Base-by-base conservation (phyloP, 2,113 vertebrate genomes). In the Phylloscopus trochiloides region DNA sequence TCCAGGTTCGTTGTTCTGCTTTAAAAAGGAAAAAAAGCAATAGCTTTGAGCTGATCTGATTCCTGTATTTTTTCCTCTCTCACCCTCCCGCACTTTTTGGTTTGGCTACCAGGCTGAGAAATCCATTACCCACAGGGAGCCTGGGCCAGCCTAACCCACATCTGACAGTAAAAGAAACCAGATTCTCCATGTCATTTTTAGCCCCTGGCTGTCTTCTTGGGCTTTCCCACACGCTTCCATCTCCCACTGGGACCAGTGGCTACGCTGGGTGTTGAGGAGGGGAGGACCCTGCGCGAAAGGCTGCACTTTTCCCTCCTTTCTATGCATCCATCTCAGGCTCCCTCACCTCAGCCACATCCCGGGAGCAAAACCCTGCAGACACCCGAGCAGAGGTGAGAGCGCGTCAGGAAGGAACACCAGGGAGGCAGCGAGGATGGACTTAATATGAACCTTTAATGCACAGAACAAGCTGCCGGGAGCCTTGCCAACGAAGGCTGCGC, bases 391-490 rank as follows among this genome's bases (percentile, higher is more conserved):
- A 1, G 1, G 59, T 1, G 58, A 77, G 17, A 38, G 6, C 2
- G 1, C 3, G 7, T 22, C 51, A 14, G 47, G 58, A 98, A 98
- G 79, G 97, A 98, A 96, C 14, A 97, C 86, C 88, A 96, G 43
- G 20, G 94, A 98, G 89, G 82, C 97, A 93, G 71, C 1, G 4
- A 68, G 75, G 66, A 79, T 96, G 98, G 97, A 97, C 97, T 97
- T 80, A 91, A 97, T 96, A 97, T 91, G 97, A 98, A 97, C 52
- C 97, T 98, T 98, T 98, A 98, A 98, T 98, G 97, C 97, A 97
- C 97, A 95, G 97, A 87, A 96, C 96, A 85, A 94, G 97, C 97
- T 96, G 95, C 88, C 72, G 81, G 95, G 94, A 94, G 92, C 97
- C 95, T 95, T 86, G 92, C 24, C 5, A 89, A 93, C 18, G 32